Base-by-base conservation (phyloP, 2,113 vertebrate species). In the Peromyscus californicus region DNA sequence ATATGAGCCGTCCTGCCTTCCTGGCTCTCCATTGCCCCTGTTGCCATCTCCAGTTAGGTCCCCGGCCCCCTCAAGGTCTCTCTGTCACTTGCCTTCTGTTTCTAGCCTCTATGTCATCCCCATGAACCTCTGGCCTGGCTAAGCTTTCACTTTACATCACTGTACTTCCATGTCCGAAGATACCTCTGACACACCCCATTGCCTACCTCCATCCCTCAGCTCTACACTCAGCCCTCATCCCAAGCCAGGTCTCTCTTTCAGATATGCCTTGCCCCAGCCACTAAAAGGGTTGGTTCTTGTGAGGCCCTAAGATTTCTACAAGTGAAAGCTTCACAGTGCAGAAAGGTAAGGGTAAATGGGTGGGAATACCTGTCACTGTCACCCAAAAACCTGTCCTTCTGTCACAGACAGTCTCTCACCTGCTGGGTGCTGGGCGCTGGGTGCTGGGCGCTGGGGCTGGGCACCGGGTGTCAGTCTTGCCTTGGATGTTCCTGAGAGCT, bases 381-480 rank as follows among this genome's bases (percentile, higher is more conserved):
- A 5, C 87, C 79, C 91, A 17, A 19, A 61, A 93, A 48, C n/a
- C 80, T 72, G 45, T 72, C 94, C 82, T 87, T 36, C 51, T 63
- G 19, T 63, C 79, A 12, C 19, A 63, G 54, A 51, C 29, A 8
- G 51, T 13, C 75, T 57, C 96, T 98, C 97, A 98, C 98, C 97
- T 74, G 70, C 29, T 31, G 11, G 63, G 63, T 21, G 19, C 57
- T 59, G 57, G 54, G 54, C n/a, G 70, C 29, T 31, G 11, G 65
- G 65, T 97, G 91, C 90, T 4, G n/a, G 1, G 48, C 15, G 29
- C n/a, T n/a, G n/a, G n/a, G n/a, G 70, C 29, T 31, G 11, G 65
- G 65, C 97, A 89, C 78, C 70, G 85, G 94, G 57, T 45, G 89
- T 78, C 97, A 94, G 91, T 90, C 96, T 95, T 67, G 95, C 91